Percentiles rank a stretch among this genome's conserved stretches.
Conservation (phyloP, 2,797 vertebrate genomes). For the Enteromius trimaculatus region DNA sequence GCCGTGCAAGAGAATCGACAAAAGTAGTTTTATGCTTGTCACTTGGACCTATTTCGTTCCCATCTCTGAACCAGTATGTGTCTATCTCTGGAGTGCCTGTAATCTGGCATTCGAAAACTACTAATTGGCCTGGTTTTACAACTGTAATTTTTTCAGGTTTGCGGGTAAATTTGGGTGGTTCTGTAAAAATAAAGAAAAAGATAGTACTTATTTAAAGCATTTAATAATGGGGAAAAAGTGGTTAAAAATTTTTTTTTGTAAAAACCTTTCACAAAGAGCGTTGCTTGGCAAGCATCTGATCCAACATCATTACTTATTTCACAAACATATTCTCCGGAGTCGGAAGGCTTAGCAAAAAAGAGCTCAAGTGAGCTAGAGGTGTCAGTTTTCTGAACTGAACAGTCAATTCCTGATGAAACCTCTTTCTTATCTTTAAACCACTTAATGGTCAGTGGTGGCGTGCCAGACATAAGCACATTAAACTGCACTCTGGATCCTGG, state of each 20-base stretch:
- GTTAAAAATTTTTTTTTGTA: constrained; percentile 24
- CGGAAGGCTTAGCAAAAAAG: constrained; percentile 87
- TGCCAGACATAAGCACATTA: constrained; percentile 87
- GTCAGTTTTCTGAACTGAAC: constrained; percentile 89
- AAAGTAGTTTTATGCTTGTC: constrained; percentile 83
- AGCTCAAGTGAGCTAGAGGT: constrained; percentile 89
- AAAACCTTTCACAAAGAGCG: constrained; percentile 97
- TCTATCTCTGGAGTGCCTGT: constrained; percentile 93
- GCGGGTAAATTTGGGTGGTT: constrained; percentile 90
- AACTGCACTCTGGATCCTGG: constrained; percentile 92
- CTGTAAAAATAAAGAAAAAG: constrained; percentile 72
- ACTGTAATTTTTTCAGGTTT: constrained; percentile 88
- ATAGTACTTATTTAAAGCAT: constrained; percentile 13
- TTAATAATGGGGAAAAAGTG: neutral
- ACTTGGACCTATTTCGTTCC: constrained; percentile 86
- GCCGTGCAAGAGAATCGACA: constrained; percentile 83
- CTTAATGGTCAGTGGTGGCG: constrained; percentile 88
- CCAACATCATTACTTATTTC: constrained; percentile 95
- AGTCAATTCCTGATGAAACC: constrained; percentile 84
- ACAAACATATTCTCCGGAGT: constrained; percentile 92
- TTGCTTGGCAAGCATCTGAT: constrained; percentile 84
- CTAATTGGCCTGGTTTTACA: constrained; percentile 86
- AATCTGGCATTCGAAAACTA: constrained; percentile 92
- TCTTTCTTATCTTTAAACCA: constrained; percentile 97
- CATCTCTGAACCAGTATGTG: constrained; percentile 92